Evolutionary conservation across 1,140 invertebrate genomes (phyloP), one percentile per base, ranked within the genome.

Genomic region (Calycopis cecrops): DNA sequence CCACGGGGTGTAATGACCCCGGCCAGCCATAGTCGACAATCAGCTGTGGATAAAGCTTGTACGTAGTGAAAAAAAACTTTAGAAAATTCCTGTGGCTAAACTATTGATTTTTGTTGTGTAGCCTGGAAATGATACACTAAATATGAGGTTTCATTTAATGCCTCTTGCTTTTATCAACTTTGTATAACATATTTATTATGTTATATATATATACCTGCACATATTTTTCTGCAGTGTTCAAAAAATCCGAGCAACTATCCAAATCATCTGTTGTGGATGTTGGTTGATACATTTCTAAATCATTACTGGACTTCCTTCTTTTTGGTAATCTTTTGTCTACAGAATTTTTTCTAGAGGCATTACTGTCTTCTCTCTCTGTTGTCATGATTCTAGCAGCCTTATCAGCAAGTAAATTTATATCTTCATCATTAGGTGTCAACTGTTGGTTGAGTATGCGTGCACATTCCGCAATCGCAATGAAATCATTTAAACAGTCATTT

Each of bases 401-500:
- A 57, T 85, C 85, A 4, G 81, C 79, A 18, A 87, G 48, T 40
- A 75, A 75, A 49, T 79, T 82, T 1, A 87, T 79, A 65, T 84
- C 82, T 35, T 85, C 79, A 50, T 85, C 79, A 8, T 76, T 76
- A 0, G 69, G 50, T 9, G 71, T 64, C 11, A 80, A 21, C 1
- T 69, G 65, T 8, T 75, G 70, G 35, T 70, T 74, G 0, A 87
- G 79, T 11, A 85, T 54, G 18, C 71, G 64, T 0, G 77, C 82
- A 63, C 77, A 85, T 40, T 86, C 79, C 1, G 76, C 75, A 11
- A 88, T 82, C 49, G 78, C 75, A 52, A 88, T 87, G 51, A 87
- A 87, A 59, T 85, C 81, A 58, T 86, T 87, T 7, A 88, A 56
- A 35, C 87, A 87, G 51, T 88, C 85, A 58, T 83, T 83, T 21